These are phyloP conservation scores for Tetramorium simillimum DNA, from an alignment of 1,140 invertebrate species.

Conservation along the genomic window DNA sequence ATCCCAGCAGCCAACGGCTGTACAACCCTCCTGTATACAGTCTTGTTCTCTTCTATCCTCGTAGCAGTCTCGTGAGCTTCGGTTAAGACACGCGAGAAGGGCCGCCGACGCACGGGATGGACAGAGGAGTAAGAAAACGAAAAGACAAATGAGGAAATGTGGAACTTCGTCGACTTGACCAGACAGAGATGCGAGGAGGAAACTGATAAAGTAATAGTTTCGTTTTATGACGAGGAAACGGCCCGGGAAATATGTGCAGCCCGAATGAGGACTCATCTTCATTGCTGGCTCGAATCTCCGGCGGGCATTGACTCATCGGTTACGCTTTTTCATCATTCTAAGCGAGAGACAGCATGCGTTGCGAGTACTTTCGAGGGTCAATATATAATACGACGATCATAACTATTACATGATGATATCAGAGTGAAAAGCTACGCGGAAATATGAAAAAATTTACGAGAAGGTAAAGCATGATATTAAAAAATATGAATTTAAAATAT, in stretches of 20 bases:
- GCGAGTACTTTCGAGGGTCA: neutral
- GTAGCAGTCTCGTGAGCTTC: slow-evolving; percentile 63
- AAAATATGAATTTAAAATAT: neutral
- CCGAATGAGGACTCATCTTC: slow-evolving; percentile 37
- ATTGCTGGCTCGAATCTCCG: neutral
- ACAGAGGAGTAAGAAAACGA: slow-evolving; percentile 48
- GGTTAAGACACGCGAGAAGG: slow-evolving; percentile 63
- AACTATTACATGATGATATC: neutral
- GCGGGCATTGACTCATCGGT: neutral
- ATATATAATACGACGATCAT: slow-evolving; percentile 10
- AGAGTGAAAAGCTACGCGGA: neutral
- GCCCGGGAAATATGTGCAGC: slow-evolving; percentile 31
- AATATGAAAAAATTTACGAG: slow-evolving; percentile 32
- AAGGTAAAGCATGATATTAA: neutral
- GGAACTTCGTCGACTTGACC: slow-evolving; percentile 16
- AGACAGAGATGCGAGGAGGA: neutral
- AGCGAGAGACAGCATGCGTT: neutral
- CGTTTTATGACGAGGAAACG: slow-evolving; percentile 70
- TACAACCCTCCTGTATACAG: slow-evolving; percentile 59
- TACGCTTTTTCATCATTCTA: slow-evolving; percentile 39
- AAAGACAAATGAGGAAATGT: slow-evolving; percentile 51
- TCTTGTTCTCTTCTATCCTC: slow-evolving; percentile 56
- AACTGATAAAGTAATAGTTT: slow-evolving; percentile 75
- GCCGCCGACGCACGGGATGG: slow-evolving; percentile 23
- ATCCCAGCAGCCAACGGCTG: slow-evolving; percentile 76